Base-by-base conservation (phyloP, 2,888 invertebrate genomes). In the Automeris io region DNA sequence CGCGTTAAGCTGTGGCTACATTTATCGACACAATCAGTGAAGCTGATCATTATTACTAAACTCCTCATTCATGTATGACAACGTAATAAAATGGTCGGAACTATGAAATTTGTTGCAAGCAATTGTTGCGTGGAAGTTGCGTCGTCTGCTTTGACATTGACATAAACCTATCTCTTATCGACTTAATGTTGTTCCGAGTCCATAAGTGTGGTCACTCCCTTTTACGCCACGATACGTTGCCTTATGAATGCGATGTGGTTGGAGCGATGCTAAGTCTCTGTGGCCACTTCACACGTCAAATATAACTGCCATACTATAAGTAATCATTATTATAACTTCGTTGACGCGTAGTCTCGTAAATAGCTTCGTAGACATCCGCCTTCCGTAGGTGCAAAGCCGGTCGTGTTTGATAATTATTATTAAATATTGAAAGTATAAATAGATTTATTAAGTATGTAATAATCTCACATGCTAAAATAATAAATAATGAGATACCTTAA, bases 271-370 rank as follows among this genome's bases (percentile, higher is more conserved):
- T 51, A 48, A 65, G 60, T 66, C 68, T 63, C 61, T 39, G 39
- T 32, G 9, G 32, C 22, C 40, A 32, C 35, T 33, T 16, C 57
- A 66, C 70, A 70, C 75, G 70, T 82, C 74, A 74, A 77, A 70
- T 71, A 69, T 73, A 71, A 86, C 86, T 86, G 86, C 86, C 86
- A 86, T 83, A 80, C 68, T 76, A 70, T 85, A 80, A 83, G 82
- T 81, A 77, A 80, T 66, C 16, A 34, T 57, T 70, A 64, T 73
- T 75, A 69, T 72, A 75, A 70, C 72, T 73, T 70, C 74, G 70
- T 72, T 61, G 70, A 65, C 63, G 70, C 73, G 69, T 82, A 78
- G 75, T 32, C 57, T 66, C 71, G 70, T 68, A 53, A 58, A 49
- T 77, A 74, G 82, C 82, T 79, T 77, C 57, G 61, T 81, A 83